Base-by-base conservation (phyloP, 2,113 vertebrate genomes). In the Corynorhinus townsendii region DNA sequence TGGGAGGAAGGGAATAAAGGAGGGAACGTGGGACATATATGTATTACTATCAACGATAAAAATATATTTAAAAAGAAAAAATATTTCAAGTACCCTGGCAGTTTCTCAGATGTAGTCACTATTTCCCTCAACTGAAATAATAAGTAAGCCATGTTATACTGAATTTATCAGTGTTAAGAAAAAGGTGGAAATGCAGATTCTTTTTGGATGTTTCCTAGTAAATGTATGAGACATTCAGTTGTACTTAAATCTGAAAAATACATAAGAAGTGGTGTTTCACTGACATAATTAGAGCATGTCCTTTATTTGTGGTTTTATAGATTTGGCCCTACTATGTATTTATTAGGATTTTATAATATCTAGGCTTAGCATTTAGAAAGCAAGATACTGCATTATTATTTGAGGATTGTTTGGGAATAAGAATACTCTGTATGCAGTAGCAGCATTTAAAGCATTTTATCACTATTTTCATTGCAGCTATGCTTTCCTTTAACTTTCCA, bases 41-140 rank as follows among this genome's bases (percentile, higher is more conserved):
- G 26, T 28, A 62, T 62, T 28, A 62, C 59, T 62, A 62, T 62
- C 4, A 62, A 62, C 26, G 12, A 62, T 62, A 28, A 62, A 62
- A 62, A 62, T 28, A 28, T 28, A 62, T 62, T 62, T 59, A 59
- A 59, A 59, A 59, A 59, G 56, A 59, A 62, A 62, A 8, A 62
- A 11, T 62, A 62, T 62, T 62, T 62, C 59, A 62, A 28, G 26
- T 28, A 62, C 26, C 10, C 54, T 28, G 62, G 24, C 7, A 11
- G 11, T 15, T 68, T 19, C 5, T 7, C 20, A 3, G 20, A 7
- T 3, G 1, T 15, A 4, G 10, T 35, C 30, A 10, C 24, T 1
- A 24, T 19, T 26, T 7, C 24, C 26, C 56, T 82, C 38, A 73
- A 4, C 4, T 59, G 30, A 85, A 33, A 69, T 62, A 73, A 24